Evolutionary conservation across 2,888 invertebrate genomes (phyloP).

Genomic region (Drosophila paracracens): DNA sequence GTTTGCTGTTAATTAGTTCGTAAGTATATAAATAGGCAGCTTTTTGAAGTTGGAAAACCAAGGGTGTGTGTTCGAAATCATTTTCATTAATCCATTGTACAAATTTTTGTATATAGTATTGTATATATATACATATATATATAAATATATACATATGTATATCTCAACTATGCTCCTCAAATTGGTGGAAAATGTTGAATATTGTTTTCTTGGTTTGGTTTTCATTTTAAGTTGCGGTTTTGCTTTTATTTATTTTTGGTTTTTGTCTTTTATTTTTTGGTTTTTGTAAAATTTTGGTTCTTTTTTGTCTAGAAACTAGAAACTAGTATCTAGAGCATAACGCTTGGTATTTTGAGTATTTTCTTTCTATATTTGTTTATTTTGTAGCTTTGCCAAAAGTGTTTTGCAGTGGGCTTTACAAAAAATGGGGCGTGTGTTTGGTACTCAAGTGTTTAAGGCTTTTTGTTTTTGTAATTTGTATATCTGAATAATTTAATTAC

Average conservation of each 20-base stretch:
- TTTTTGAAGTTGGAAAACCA: conserved; percentile 54
- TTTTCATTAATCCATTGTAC: conserved; percentile 20
- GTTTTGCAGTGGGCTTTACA: conserved; percentile 39
- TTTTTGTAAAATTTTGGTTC: conserved; percentile 76
- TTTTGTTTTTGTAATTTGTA: conserved; percentile 32
- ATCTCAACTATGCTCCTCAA: conserved; percentile 57
- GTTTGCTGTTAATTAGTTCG: conserved; percentile 39
- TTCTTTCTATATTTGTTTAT: conserved; percentile 22
- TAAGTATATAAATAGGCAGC: conserved; percentile 77
- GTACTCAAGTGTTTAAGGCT: conserved; percentile 57
- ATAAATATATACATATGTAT: conserved; percentile 8
- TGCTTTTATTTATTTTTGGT: neutral
- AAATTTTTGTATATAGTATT: conserved; percentile 44
- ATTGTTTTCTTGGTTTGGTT: conserved; percentile 37
- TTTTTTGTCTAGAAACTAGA: conserved; percentile 67
- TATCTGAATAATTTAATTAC: conserved; percentile 40
- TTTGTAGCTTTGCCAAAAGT: conserved; percentile 26
- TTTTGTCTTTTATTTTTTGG: conserved; percentile 13
- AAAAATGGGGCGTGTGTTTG: conserved; percentile 55
- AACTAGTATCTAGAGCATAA: conserved; percentile 62
- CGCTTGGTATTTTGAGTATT: conserved; percentile 55
- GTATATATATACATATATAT: conserved; percentile 25
- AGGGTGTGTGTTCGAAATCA: conserved; percentile 59
- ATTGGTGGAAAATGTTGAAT: conserved; percentile 71
- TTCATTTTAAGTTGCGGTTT: conserved; percentile 3